Evolutionary conservation across 2,113 vertebrate species (phyloP).

Genomic region (Nothobranchius furzeri): DNA sequence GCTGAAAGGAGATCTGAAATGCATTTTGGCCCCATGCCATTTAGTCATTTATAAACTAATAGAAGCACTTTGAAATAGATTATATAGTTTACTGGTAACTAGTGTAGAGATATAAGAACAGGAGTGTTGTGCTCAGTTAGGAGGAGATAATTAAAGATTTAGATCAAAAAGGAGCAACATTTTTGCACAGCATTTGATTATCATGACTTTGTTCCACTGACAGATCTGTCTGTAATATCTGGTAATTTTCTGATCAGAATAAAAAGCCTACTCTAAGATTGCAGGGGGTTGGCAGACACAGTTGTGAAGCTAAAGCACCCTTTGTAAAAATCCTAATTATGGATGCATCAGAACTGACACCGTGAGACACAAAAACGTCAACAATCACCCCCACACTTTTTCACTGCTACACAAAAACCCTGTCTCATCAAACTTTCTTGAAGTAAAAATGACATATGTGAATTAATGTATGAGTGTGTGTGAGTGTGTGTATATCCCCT

Average conservation of each 20-base stretch:
- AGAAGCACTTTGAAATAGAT: too few species aligned
- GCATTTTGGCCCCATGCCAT: too few species aligned
- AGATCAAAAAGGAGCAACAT: slow-evolving; percentile 6
- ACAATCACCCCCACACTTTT: neutral
- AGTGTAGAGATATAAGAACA: too few species aligned
- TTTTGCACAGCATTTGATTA: slow-evolving; percentile 31
- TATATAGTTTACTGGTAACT: too few species aligned
- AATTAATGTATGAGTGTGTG: too few species aligned
- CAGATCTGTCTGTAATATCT: slow-evolving; percentile 28
- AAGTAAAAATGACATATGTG: neutral
- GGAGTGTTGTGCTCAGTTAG: too few species aligned
- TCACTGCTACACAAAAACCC: neutral
- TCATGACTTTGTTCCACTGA: slow-evolving; percentile 9
- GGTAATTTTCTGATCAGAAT: neutral
- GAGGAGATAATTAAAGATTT: too few species aligned
- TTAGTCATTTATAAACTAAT: too few species aligned
- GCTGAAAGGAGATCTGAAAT: too few species aligned
- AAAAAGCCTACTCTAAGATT: slow-evolving; percentile 13
- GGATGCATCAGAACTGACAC: neutral
- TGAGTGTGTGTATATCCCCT: neutral
- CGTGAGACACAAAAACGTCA: slow-evolving; percentile 1
- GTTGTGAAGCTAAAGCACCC: neutral
- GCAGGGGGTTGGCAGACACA: neutral
- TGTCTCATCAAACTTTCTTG: neutral
- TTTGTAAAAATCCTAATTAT: slow-evolving; percentile 15